These are phyloP conservation scores for Metaphire vulgaris DNA, from an alignment of 1,140 invertebrate genomes.

Conservation along the genomic window DNA sequence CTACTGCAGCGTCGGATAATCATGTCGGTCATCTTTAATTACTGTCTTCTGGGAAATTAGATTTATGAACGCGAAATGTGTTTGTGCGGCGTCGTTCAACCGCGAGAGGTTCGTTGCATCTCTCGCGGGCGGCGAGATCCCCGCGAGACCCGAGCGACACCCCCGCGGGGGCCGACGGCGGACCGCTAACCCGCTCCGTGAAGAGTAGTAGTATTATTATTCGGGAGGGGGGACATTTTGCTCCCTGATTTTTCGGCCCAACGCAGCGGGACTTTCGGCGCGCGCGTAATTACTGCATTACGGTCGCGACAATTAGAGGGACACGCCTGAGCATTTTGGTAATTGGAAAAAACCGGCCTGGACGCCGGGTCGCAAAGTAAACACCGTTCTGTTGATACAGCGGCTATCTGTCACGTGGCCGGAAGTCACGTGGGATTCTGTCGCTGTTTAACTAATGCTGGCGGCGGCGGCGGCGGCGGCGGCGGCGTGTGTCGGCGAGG, in stretches of 20 bases:
- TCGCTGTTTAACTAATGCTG: background rate
- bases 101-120: background rate
- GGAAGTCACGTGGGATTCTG: background rate
- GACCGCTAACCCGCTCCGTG: background rate
- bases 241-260: background rate
- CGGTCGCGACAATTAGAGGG: background rate
- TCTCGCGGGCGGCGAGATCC: background rate
- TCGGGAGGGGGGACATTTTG: background rate
- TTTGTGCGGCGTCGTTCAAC: background rate
- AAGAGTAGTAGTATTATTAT: no score
- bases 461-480: no score
- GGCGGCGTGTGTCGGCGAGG: no score
- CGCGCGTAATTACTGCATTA: background rate
- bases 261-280: no score
- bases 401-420: background rate
- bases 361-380: background rate
- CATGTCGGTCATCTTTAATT: no score
- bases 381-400: background rate
- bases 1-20: no score
- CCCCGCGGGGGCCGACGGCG: background rate
- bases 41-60: background rate
- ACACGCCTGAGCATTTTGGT: background rate
- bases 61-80: background rate
- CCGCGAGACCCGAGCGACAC: background rate
- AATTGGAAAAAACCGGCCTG: background rate